Conservation (phyloP, 2,797 vertebrate genomes). For the Eupleurogrammus muticus region DNA sequence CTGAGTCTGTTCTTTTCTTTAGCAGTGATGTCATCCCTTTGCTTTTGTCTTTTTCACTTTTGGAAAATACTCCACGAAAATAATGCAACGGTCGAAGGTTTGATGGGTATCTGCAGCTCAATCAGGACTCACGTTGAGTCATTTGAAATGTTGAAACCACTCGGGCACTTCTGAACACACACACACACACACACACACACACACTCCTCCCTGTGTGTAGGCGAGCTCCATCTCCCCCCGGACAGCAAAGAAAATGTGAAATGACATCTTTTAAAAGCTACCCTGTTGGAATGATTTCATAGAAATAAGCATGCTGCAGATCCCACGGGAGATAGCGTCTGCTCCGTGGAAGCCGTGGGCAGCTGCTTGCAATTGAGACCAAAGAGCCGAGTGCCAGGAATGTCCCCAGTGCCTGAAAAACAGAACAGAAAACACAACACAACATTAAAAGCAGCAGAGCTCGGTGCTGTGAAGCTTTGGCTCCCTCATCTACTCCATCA, state of each 20-base stretch:
- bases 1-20: neutral
- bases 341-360: slow-evolving; percentile 57
- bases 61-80: neutral
- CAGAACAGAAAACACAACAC: slow-evolving; percentile 56
- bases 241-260: slow-evolving; percentile 58
- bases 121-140: neutral
- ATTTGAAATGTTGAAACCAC: neutral
- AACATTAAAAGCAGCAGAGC: slow-evolving; percentile 41
- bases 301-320: slow-evolving; percentile 64
- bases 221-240: slow-evolving; percentile 6
- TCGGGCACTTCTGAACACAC: neutral
- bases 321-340: slow-evolving; percentile 59
- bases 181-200: slow-evolving; percentile 6
- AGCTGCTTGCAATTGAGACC: slow-evolving; percentile 75
- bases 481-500: slow-evolving; percentile 28
- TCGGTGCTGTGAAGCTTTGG: slow-evolving; percentile 9
- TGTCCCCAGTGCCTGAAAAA: slow-evolving; percentile 55
- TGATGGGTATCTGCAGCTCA: neutral
- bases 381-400: slow-evolving; percentile 58
- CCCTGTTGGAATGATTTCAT: slow-evolving; percentile 68
- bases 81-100: too few relatives aligned
- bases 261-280: slow-evolving; percentile 68
- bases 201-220: slow-evolving; percentile 1
- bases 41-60: neutral
- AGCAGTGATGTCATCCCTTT: neutral